Conservation (phyloP, 1,140 invertebrate species). For the Drosophila saltans region DNA sequence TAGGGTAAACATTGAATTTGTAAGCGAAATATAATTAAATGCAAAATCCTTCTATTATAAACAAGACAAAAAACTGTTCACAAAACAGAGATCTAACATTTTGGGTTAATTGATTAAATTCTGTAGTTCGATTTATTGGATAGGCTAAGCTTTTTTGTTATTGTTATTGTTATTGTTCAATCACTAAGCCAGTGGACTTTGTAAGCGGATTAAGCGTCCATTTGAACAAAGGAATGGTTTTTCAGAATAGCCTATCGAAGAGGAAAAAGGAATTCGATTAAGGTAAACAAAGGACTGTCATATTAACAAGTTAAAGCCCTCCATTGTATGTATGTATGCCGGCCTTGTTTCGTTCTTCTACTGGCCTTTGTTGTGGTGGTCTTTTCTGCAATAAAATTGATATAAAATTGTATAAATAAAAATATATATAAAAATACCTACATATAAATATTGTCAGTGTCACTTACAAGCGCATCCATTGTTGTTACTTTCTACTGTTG, state of each 20-base stretch:
- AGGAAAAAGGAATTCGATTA: conserved; percentile 35
- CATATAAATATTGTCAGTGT: conserved; percentile 26
- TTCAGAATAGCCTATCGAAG: background rate
- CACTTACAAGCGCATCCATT: conserved; percentile 18
- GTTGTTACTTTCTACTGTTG: conserved; percentile 16
- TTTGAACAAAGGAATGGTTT: background rate
- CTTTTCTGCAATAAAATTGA: conserved; percentile 34
- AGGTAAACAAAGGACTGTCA: conserved; percentile 32
- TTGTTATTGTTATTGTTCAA: background rate
- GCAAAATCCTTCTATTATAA: too few relatives aligned
- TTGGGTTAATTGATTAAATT: background rate
- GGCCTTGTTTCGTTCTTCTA: background rate
- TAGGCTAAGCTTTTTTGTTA: background rate
- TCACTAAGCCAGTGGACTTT: background rate
- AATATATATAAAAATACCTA: background rate
- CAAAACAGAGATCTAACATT: background rate
- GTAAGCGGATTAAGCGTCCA: conserved; percentile 4
- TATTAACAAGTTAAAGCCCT: conserved; percentile 32
- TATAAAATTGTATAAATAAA: conserved; percentile 33
- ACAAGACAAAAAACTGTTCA: too few relatives aligned
- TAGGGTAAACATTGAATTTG: too few relatives aligned
- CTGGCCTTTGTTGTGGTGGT: conserved; percentile 17
- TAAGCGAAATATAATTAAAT: too few relatives aligned
- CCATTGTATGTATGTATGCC: background rate
- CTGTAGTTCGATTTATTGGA: background rate